phyloP scores from a whole-genome alignment of 2,797 vertebrate species.

The Alcedo quadribrachys region DNA sequence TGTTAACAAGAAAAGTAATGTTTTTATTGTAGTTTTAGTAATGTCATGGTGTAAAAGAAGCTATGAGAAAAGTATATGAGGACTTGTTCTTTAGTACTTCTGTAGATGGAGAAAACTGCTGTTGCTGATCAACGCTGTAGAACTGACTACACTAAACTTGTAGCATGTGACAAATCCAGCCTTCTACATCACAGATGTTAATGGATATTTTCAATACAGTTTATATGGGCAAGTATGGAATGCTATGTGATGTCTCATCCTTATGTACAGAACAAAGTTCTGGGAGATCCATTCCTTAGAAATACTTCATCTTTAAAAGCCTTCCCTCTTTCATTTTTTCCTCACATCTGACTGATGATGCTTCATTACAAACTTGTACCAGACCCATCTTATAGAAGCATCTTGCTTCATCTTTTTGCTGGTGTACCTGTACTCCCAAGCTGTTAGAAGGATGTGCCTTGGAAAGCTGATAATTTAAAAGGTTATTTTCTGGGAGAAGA shows the following conservation, averaged over 20 bases:
- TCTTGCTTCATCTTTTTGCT: background rate
- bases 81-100: background rate
- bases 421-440: background rate
- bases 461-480: background rate
- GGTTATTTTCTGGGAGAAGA: background rate
- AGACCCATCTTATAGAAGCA: background rate
- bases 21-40: background rate
- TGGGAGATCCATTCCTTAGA: background rate
- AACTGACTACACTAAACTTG: background rate
- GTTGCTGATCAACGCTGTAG: background rate
- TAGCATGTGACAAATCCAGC: background rate
- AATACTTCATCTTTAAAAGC: background rate
- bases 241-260: accelerated
- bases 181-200: background rate
- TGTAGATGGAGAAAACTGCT: background rate
- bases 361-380: background rate
- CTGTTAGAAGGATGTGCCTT: background rate
- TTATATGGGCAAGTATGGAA: background rate
- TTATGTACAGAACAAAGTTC: background rate
- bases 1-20: background rate
- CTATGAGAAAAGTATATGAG: background rate
- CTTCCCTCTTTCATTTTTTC: background rate
- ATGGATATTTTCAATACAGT: background rate
- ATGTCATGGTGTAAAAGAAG: background rate
- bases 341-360: background rate